Conservation (phyloP, 2,797 vertebrate species). For the Microtus obscurus region DNA sequence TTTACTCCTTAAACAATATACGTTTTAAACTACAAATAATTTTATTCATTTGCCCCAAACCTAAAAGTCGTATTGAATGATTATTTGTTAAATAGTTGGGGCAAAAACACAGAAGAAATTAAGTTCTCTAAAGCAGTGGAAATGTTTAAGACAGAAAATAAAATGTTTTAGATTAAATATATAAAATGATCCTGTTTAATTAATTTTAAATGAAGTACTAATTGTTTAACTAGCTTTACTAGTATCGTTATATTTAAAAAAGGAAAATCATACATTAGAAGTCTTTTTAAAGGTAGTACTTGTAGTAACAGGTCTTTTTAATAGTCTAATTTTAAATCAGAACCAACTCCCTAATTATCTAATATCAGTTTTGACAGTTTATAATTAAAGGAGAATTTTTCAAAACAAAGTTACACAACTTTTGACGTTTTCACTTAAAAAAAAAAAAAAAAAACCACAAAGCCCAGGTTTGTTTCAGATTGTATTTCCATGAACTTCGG, state of each 20-base stretch:
- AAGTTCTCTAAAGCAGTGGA: constrained; percentile 48
- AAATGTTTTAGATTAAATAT: constrained; percentile 42
- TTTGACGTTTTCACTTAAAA: constrained; percentile 42
- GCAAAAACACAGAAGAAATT: constrained; percentile 52
- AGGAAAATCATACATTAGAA: not conserved
- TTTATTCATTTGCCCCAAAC: constrained; percentile 7
- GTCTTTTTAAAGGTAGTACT: constrained; percentile 17
- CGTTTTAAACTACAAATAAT: constrained; percentile 58
- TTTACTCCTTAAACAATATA: not conserved
- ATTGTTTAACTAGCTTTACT: constrained; percentile 59
- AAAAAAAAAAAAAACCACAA: not conserved
- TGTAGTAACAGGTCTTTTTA: constrained; percentile 58
- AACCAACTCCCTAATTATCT: constrained; percentile 71
- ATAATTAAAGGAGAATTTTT: constrained; percentile 31
- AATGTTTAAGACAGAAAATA: constrained; percentile 57
- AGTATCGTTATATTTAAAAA: constrained; percentile 26
- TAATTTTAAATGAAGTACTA: constrained; percentile 54
- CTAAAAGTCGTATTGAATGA: constrained; percentile 32
- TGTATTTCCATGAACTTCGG: not conserved
- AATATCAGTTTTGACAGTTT: constrained; percentile 45
- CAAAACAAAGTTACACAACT: not conserved
- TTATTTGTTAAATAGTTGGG: constrained; percentile 33
- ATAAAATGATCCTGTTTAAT: constrained; percentile 56
- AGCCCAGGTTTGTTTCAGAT: not conserved
- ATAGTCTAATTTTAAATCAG: constrained; percentile 65